Conservation (phyloP, 2,797 vertebrate species). For the Phoeniculus purpureus region DNA sequence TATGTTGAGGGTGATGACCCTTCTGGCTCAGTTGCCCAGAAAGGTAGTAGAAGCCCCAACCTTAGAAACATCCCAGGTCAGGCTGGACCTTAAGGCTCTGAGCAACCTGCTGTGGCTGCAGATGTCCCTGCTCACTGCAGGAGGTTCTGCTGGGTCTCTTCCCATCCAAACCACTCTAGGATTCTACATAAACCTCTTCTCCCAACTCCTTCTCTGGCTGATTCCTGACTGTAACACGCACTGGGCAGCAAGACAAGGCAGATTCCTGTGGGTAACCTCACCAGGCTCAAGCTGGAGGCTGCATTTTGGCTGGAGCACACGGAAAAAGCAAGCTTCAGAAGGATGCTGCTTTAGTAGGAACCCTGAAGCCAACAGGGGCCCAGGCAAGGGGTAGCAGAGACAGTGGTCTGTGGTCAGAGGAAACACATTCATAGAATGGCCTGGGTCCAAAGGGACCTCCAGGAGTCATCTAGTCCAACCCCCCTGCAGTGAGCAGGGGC, state of each 20-base stretch:
- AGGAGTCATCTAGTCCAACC: no score
- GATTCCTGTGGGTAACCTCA: background rate
- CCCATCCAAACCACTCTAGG: background rate
- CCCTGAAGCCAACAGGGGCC: background rate
- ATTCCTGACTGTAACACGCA: background rate
- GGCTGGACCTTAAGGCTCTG: background rate
- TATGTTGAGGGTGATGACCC: background rate
- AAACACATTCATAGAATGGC: background rate
- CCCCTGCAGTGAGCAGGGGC: no score
- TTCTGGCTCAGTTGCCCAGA: background rate
- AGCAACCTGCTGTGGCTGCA: background rate
- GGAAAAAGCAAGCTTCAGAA: background rate
- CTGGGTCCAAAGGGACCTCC: no score
- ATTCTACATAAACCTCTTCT: background rate
- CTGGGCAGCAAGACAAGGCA: background rate
- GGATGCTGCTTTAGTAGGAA: accelerated
- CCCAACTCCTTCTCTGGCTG: background rate
- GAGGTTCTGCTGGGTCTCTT: background rate
- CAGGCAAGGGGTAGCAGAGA: background rate
- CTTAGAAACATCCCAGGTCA: background rate
- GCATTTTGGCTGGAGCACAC: background rate
- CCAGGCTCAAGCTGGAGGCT: background rate
- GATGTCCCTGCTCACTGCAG: background rate
- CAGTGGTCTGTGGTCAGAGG: background rate
- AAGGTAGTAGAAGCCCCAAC: background rate